Percentiles rank a stretch among this genome's conserved stretches.
Conservation (phyloP, 2,797 vertebrate genomes). For the Darevskia mixta region DNA sequence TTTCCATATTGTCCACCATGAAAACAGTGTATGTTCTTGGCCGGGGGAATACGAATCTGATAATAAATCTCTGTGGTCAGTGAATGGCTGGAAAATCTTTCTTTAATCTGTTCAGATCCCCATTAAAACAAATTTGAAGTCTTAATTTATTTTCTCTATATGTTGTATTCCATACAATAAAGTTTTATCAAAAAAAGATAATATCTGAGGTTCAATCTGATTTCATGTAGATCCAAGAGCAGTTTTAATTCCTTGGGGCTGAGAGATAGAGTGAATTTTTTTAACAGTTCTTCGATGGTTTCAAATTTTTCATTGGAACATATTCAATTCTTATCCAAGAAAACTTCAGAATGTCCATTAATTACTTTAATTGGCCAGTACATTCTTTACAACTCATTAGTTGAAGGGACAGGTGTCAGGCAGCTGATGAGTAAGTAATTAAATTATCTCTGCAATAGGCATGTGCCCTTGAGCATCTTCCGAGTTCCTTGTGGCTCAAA, state of each 20-base stretch:
- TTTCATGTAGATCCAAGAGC: constrained; percentile 26
- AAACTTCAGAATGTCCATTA: background rate
- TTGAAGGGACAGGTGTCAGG: background rate
- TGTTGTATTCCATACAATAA: constrained; percentile 84
- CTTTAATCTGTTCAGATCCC: constrained; percentile 40
- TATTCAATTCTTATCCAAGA: background rate
- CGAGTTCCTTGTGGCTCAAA: background rate
- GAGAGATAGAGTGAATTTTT: background rate
- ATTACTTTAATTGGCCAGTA: background rate
- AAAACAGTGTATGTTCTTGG: constrained; percentile 62
- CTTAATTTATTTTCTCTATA: constrained; percentile 82
- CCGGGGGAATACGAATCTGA: constrained; percentile 36
- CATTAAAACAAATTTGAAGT: constrained; percentile 61
- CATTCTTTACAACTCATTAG: background rate
- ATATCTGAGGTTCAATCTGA: constrained; percentile 35
- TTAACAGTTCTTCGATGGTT: background rate
- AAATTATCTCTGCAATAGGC: background rate
- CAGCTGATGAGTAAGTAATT: background rate
- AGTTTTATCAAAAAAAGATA: constrained; percentile 78
- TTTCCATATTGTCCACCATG: constrained; percentile 69
- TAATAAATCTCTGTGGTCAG: constrained; percentile 81
- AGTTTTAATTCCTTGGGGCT: background rate
- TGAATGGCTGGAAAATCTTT: constrained; percentile 74
- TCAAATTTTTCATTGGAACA: background rate
- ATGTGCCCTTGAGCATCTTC: background rate